Percentiles rank a stretch among this genome's conserved stretches.
Evolutionary conservation across 2,113 vertebrate genomes (phyloP).

Genomic region (Oceanites oceanicus): DNA sequence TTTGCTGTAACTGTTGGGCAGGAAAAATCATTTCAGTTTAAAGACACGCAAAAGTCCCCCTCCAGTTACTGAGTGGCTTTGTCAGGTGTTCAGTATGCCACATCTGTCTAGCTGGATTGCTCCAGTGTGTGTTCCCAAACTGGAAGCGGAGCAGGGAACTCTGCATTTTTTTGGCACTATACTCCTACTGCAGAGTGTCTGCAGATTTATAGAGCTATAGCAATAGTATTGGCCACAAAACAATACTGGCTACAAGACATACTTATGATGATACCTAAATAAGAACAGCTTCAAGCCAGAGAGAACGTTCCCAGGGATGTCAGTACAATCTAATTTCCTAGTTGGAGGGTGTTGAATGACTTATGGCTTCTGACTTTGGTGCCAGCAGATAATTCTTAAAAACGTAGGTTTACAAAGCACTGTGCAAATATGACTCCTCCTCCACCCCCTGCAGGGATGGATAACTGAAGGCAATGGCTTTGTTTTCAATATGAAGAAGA

Average conservation of each 20-base stretch:
- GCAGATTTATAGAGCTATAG: constrained; percentile 58
- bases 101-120: not conserved
- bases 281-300: constrained; percentile 42
- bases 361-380: not conserved
- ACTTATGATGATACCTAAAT: not conserved
- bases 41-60: not conserved
- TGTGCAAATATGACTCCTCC: not conserved
- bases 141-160: not conserved
- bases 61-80: not conserved
- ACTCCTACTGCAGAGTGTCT: not conserved
- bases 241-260: constrained; percentile 40
- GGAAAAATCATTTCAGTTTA: not conserved
- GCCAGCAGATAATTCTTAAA: not conserved
- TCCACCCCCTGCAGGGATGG: not conserved
- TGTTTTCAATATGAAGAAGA: not conserved
- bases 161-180: constrained; percentile 16
- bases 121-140: not conserved
- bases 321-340: constrained; percentile 8
- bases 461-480: not conserved
- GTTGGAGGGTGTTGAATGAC: constrained; percentile 15
- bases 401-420: not conserved
- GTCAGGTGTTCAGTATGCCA: not conserved
- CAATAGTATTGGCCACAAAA: constrained; percentile 35
- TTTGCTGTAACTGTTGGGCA: not conserved
- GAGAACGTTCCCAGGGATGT: constrained; percentile 10